These are phyloP conservation scores for Drosophila bunnanda DNA, from an alignment of 2,888 invertebrate genomes.

Conservation along the genomic window DNA sequence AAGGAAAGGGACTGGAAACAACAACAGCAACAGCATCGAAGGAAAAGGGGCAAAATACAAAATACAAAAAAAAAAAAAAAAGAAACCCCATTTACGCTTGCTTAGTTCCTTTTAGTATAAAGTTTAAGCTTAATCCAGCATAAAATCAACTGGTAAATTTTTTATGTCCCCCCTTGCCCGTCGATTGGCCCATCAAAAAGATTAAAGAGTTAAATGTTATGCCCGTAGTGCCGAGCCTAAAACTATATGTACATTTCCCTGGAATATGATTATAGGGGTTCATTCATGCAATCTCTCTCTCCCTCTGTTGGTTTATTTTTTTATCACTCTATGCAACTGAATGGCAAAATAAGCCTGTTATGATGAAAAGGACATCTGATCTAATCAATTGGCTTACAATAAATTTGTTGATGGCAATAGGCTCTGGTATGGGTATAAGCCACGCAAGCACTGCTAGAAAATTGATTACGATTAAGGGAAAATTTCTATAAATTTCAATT, in stretches of 20 bases:
- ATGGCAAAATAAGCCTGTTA: slow-evolving; percentile 61
- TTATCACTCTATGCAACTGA: slow-evolving; percentile 26
- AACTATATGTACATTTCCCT: slow-evolving; percentile 46
- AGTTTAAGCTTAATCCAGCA: slow-evolving; percentile 82
- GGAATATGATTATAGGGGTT: slow-evolving; percentile 65
- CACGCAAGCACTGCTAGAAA: slow-evolving; percentile 4
- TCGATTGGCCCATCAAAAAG: slow-evolving; percentile 52
- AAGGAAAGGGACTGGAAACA: slow-evolving; percentile 70
- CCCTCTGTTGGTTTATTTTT: slow-evolving; percentile 7
- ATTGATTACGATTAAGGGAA: not conserved
- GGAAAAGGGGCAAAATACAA: slow-evolving; percentile 17
- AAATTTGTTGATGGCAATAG: slow-evolving; percentile 41
- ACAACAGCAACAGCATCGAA: slow-evolving; percentile 33
- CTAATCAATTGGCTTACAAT: slow-evolving; percentile 62
- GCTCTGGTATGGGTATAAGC: slow-evolving; percentile 4
- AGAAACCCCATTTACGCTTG: slow-evolving; percentile 75
- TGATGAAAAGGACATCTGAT: slow-evolving; percentile 53
- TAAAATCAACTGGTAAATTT: slow-evolving; percentile 81
- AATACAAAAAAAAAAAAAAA: slow-evolving; percentile 1
- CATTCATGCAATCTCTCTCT: slow-evolving; percentile 29
- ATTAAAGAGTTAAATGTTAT: slow-evolving; percentile 80
- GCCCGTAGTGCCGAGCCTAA: slow-evolving; percentile 37
- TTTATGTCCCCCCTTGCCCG: slow-evolving; percentile 63
- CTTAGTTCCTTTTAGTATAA: slow-evolving; percentile 82
- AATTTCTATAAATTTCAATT: not conserved